Evolutionary conservation across 2,113 vertebrate genomes (phyloP), one percentile per base, ranked within the genome.

Genomic region (Brachyistius frenatus): DNA sequence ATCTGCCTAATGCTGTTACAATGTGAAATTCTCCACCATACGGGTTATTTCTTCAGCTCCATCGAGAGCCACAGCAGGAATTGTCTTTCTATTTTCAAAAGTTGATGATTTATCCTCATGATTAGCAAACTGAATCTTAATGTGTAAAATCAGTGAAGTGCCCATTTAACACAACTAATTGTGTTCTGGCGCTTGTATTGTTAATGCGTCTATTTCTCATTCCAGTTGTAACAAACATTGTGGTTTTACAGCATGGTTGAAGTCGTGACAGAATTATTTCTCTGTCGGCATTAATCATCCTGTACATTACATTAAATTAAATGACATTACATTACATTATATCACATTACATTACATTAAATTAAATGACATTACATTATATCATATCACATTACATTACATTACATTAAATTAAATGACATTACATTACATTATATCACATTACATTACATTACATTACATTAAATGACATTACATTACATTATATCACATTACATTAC

Each of bases 251-350:
- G 47, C 55, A 6, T 4, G 33, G 66, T 53, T 1, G 11, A 65
- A 23, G 50, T 37, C 65, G 66, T 82, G 69, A 74, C 61, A 52
- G 74, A 68, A n/a, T 0, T 23, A 44, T 74, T 78, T 73, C 62
- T 66, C 41, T 1, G 7, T 66, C 71, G 32, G 23, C 47, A 81
- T 83, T 85, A 84, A 85, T 88, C 80, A 85, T 62, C 55, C 37
- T 54, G 23, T 23, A 23, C 23, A 23, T 23, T 23, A 23, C 23
- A 23, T 23, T 23, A 23, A 1, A 23, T 23, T 23, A 23, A 23
- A 23, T 23, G 23, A 23, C 23, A n/a, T n/a, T n/a, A n/a, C n/a
- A n/a, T n/a, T n/a, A n/a, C n/a, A n/a, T n/a, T n/a, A n/a, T n/a
- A n/a, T n/a, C n/a, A n/a, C n/a, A n/a, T n/a, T n/a, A n/a, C n/a